A percentile compares a stretch with the other conserved stretches of the same genome.
These are phyloP conservation scores for Imbricaverruca yamaguchii DNA, from an alignment of 2,888 invertebrate species.

Conservation along the genomic window DNA sequence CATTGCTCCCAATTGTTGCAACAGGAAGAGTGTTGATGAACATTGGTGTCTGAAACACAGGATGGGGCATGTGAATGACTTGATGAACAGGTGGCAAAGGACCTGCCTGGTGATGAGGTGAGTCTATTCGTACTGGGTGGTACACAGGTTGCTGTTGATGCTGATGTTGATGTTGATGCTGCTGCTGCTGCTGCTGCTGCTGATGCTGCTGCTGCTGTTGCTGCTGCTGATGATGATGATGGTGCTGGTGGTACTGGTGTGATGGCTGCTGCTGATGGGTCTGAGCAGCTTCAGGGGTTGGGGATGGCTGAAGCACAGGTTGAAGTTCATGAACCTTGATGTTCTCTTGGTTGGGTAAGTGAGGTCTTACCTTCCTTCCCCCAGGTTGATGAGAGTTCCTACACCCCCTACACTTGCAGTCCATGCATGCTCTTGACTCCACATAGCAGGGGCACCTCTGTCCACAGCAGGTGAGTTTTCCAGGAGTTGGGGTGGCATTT, in stretches of 20 bases:
- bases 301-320: conserved; percentile 26
- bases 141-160: not conserved
- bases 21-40: conserved; percentile 11
- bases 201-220: not conserved
- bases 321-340: conserved; percentile 47
- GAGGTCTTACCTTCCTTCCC: conserved; percentile 61
- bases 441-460: conserved; percentile 92
- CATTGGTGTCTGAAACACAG: not conserved
- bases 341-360: conserved; percentile 58
- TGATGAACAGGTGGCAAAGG: conserved; percentile 1
- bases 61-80: conserved; percentile 18
- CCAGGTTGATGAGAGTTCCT: conserved; percentile 80
- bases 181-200: not conserved
- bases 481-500: conserved; percentile 78
- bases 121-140: not conserved
- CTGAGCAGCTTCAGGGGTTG: conserved; percentile 21
- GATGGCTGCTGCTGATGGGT: conserved; percentile 9
- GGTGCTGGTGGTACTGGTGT: not conserved
- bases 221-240: not conserved
- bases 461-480: conserved; percentile 85
- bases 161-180: not conserved
- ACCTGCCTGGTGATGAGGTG: not conserved
- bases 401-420: conserved; percentile 87
- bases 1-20: not conserved
- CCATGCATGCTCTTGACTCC: conserved; percentile 76